phyloP scores from a whole-genome alignment of 2,113 vertebrate genomes.

The Chloropsis hardwickii region DNA sequence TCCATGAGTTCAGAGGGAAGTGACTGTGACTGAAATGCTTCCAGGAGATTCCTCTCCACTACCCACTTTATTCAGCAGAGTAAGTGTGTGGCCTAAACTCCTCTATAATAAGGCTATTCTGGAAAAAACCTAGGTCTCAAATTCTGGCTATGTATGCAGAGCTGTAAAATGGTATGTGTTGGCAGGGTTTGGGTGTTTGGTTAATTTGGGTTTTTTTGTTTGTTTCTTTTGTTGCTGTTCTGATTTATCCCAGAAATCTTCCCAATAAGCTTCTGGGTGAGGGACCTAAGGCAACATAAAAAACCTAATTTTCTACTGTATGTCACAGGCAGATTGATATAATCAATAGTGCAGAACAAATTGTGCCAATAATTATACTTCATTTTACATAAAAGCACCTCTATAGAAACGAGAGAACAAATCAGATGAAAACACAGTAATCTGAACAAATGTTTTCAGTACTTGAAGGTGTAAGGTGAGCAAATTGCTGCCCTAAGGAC shows the following conservation, averaged over 20 bases:
- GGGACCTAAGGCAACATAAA: neutral
- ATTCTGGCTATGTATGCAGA: neutral
- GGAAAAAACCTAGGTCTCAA: neutral
- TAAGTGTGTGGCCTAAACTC: neutral
- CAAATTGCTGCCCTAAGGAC: neutral
- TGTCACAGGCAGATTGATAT: neutral
- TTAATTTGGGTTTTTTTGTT: neutral
- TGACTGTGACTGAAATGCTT: neutral
- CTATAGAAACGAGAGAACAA: neutral
- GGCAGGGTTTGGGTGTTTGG: neutral
- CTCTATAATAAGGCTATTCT: neutral
- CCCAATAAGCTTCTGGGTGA: neutral
- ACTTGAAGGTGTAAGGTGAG: neutral
- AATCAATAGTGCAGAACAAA: neutral
- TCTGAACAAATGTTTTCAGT: slow-evolving; percentile 5
- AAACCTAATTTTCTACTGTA: neutral
- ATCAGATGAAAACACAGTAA: neutral
- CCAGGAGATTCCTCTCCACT: neutral
- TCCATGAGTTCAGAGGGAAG: neutral
- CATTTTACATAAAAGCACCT: neutral
- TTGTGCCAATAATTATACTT: neutral
- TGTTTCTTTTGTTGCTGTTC: neutral
- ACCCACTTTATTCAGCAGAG: neutral
- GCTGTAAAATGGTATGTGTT: neutral
- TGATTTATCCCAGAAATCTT: neutral